phyloP scores from a whole-genome alignment of 2,797 vertebrate genomes.

The Vespertilio murinus region DNA sequence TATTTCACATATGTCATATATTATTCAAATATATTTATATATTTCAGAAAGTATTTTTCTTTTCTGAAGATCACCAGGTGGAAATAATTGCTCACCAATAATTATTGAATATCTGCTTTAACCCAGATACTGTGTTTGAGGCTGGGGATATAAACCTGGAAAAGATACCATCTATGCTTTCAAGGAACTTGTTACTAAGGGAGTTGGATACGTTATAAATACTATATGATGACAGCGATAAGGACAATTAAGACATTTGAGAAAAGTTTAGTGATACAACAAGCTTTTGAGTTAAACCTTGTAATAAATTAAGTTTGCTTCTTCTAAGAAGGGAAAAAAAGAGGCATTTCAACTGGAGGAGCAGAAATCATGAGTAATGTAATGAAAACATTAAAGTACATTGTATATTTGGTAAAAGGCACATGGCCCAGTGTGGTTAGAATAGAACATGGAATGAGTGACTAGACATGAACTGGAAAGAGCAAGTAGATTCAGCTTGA shows the following conservation, averaged over 20 bases:
- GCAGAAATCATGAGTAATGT: neutral
- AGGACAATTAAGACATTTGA: neutral
- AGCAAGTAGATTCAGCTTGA: neutral
- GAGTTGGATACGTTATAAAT: neutral
- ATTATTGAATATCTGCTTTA: neutral
- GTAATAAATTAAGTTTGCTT: neutral
- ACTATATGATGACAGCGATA: neutral
- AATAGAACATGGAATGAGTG: neutral
- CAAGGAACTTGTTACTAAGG: neutral
- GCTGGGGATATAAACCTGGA: neutral
- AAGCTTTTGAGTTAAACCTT: neutral
- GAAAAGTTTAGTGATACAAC: neutral
- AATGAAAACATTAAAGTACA: neutral
- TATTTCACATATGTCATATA: neutral
- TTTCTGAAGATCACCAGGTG: neutral
- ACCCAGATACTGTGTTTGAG: neutral
- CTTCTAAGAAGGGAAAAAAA: neutral
- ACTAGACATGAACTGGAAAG: neutral
- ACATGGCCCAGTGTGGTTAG: neutral
- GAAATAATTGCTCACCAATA: neutral
- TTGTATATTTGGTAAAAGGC: neutral
- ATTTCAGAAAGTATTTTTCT: neutral
- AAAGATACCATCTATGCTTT: neutral
- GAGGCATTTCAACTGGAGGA: neutral
- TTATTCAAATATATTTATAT: neutral